A percentile compares a stretch with the other conserved stretches of the same genome.
Evolutionary conservation across 1,140 invertebrate genomes (phyloP).

Genomic region (Orussus abietinus): DNA sequence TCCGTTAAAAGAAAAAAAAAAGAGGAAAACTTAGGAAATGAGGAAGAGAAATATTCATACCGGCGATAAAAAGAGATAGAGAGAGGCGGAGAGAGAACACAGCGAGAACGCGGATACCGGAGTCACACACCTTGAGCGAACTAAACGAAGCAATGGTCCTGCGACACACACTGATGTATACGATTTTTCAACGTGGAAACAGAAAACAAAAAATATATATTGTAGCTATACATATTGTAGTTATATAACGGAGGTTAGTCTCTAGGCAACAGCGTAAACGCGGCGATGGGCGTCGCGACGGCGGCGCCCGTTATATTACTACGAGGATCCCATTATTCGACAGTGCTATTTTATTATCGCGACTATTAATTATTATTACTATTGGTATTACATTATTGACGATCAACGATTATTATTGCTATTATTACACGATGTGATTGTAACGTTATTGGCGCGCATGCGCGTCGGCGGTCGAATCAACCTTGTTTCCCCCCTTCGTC

Average conservation of each 20-base stretch:
- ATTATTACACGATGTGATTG: slow-evolving; percentile 12
- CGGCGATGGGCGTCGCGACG: slow-evolving; percentile 45
- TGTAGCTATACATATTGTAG: slow-evolving; percentile 52
- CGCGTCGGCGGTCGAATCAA: too few species aligned
- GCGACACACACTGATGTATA: slow-evolving; percentile 53
- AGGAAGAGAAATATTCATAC: slow-evolving; percentile 18
- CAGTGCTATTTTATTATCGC: slow-evolving; percentile 40
- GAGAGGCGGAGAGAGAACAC: slow-evolving; percentile 27
- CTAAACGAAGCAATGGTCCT: slow-evolving; percentile 46
- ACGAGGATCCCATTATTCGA: slow-evolving; percentile 44
- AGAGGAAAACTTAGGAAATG: slow-evolving; percentile 13
- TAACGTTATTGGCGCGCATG: neutral
- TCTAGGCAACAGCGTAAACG: slow-evolving; percentile 46
- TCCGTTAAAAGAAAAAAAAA: slow-evolving; percentile 1
- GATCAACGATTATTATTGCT: slow-evolving; percentile 19
- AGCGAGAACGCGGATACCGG: too few species aligned
- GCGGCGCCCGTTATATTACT: too few species aligned
- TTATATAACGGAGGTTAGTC: slow-evolving; percentile 40
- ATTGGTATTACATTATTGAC: slow-evolving; percentile 20
- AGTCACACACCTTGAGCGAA: too few species aligned
- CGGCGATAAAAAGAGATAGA: slow-evolving; percentile 19
- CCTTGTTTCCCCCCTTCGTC: too few species aligned
- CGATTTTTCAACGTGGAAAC: slow-evolving; percentile 55
- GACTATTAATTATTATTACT: slow-evolving; percentile 27
- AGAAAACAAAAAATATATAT: too few species aligned